Percentiles rank a stretch among this genome's conserved stretches.
Evolutionary conservation across 2,888 invertebrate species (phyloP).

Genomic region (Leucoptera coffeella): DNA sequence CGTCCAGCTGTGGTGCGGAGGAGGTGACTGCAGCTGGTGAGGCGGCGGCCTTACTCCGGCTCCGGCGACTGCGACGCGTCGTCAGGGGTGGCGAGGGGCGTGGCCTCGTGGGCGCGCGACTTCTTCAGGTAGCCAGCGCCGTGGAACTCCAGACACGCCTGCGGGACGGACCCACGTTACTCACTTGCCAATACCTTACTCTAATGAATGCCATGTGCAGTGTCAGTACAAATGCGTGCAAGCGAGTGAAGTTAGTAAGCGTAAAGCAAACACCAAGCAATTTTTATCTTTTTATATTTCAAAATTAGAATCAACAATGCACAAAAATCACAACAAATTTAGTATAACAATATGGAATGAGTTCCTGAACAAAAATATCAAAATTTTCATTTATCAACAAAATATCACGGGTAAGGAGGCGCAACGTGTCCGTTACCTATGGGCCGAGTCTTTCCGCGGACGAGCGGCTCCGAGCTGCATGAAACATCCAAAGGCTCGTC

Average conservation of each 20-base stretch:
- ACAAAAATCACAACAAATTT: slow-evolving; percentile 31
- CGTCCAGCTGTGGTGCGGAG: no score
- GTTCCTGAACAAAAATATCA: no score
- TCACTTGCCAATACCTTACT: no score
- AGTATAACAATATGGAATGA: no score
- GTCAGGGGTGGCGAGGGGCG: slow-evolving; percentile 22
- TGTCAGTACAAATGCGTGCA: no score
- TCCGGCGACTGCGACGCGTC: slow-evolving; percentile 47
- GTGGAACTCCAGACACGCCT: slow-evolving; percentile 51
- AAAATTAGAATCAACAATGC: slow-evolving; percentile 28
- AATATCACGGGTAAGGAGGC: no score
- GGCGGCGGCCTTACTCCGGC: slow-evolving; percentile 29
- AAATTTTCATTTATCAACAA: no score
- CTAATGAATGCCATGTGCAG: no score
- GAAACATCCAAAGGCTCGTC: slow-evolving; percentile 19
- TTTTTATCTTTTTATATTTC: slow-evolving; percentile 26
- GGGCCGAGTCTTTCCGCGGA: no score
- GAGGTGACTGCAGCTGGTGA: no score
- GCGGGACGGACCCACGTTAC: slow-evolving; percentile 15
- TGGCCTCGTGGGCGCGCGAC: slow-evolving; percentile 31
- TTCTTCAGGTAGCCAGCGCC: slow-evolving; percentile 43
- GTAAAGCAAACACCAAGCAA: slow-evolving; percentile 27
- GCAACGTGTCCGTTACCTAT: no score
- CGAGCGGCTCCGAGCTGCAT: slow-evolving; percentile 40
- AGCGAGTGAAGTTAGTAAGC: slow-evolving; percentile 11